These are phyloP conservation scores for Glaucomys volans DNA, from an alignment of 2,113 vertebrate genomes.

Conservation along the genomic window DNA sequence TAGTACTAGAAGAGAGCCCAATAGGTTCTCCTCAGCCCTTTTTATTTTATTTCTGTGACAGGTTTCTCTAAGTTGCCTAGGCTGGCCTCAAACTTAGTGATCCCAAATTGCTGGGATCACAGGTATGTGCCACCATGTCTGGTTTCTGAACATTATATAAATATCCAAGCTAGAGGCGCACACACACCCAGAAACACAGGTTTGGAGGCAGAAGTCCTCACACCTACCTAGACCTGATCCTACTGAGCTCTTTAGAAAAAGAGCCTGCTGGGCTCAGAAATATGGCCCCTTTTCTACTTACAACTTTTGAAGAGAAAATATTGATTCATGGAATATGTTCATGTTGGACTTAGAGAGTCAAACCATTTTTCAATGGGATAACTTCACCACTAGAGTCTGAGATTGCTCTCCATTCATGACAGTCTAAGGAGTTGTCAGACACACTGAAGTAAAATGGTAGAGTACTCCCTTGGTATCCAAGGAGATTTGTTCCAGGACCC, in stretches of 20 bases:
- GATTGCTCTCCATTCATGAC: neutral
- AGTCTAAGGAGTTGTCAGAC: neutral
- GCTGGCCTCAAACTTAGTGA: too few species aligned
- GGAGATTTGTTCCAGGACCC: neutral
- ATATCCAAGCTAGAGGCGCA: neutral
- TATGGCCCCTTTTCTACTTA: neutral
- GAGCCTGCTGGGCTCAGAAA: neutral
- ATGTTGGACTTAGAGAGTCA: neutral
- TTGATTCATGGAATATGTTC: neutral
- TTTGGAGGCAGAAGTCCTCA: neutral
- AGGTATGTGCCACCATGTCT: too few species aligned
- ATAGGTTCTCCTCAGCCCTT: too few species aligned
- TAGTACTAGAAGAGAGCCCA: too few species aligned
- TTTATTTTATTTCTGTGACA: too few species aligned
- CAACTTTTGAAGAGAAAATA: neutral
- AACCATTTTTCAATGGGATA: neutral
- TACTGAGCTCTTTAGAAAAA: neutral
- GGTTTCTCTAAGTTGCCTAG: too few species aligned
- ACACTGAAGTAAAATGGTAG: neutral
- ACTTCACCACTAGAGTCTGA: neutral
- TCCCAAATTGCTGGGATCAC: too few species aligned
- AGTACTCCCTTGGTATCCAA: neutral
- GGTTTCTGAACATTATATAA: neutral
- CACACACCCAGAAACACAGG: too few species aligned
- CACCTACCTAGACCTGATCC: neutral